A percentile compares a stretch with the other conserved stretches of the same genome.
Conservation (phyloP, 2,888 invertebrate species). For the Diarsia rubi region DNA sequence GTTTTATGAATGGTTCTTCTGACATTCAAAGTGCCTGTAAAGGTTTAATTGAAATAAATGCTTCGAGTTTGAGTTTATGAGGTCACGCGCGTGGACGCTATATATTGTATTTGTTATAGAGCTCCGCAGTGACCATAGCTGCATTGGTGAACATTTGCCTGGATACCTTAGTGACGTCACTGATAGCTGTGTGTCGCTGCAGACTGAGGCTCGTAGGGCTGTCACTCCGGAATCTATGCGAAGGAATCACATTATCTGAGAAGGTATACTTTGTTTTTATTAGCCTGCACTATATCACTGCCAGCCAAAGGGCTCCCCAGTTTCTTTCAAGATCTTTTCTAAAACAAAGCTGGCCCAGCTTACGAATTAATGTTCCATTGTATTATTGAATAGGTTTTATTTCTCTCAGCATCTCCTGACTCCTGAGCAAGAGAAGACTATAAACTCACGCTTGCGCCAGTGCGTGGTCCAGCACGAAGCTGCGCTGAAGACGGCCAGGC, state of each 20-base stretch:
- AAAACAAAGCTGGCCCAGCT: not conserved
- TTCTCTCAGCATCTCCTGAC: conserved; percentile 68
- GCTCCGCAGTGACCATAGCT: conserved; percentile 74
- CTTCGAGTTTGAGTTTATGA: too few relatives aligned
- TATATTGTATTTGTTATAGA: conserved; percentile 56
- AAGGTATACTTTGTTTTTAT: conserved; percentile 51
- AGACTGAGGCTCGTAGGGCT: conserved; percentile 81
- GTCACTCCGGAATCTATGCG: conserved; percentile 75
- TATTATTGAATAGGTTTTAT: not conserved
- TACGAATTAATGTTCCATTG: not conserved
- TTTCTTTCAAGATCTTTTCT: too few relatives aligned
- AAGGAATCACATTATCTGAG: conserved; percentile 48
- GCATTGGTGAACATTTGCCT: conserved; percentile 83
- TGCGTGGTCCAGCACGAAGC: conserved; percentile 76
- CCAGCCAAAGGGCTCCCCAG: too few relatives aligned
- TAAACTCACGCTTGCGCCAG: conserved; percentile 65
- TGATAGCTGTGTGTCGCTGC: conserved; percentile 80
- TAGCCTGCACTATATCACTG: too few relatives aligned
- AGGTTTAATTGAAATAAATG: too few relatives aligned
- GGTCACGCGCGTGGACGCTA: not conserved
- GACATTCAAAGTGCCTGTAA: too few relatives aligned
- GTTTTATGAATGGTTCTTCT: too few relatives aligned
- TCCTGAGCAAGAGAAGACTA: conserved; percentile 61
- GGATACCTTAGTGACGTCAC: conserved; percentile 78
- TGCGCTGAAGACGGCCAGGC: conserved; percentile 69